phyloP scores from a whole-genome alignment of 2,113 vertebrate genomes.

The Scytalopus superciliaris region DNA sequence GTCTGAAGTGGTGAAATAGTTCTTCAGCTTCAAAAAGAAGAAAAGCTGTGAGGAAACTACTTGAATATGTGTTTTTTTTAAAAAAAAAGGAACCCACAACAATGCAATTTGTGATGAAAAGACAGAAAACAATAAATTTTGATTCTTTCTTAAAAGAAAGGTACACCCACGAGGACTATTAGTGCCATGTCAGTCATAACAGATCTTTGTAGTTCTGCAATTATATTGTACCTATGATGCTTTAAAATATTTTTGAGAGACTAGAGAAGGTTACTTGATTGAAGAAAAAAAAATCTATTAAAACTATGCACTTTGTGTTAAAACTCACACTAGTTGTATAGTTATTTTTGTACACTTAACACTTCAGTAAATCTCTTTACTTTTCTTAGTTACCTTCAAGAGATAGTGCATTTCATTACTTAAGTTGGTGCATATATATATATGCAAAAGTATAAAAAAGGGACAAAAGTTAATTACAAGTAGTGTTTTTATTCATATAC shows the following conservation, averaged over 20 bases:
- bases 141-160: not conserved
- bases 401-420: not conserved
- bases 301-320: not conserved
- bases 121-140: not conserved
- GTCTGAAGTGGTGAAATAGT: not conserved
- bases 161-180: not conserved
- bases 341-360: not conserved
- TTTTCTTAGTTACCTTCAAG: not conserved
- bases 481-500: not conserved
- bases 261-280: not conserved
- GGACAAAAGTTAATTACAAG: not conserved
- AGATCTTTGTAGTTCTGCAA: not conserved
- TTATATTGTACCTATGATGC: not conserved
- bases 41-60: not conserved
- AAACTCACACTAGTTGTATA: not conserved
- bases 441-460: not conserved
- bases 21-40: not conserved
- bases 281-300: not conserved
- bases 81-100: not conserved
- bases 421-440: not conserved
- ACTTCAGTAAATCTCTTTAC: not conserved
- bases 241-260: not conserved
- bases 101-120: not conserved
- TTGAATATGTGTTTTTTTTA: not conserved
- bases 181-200: not conserved